These are phyloP conservation scores for Puffinus mauretanicus DNA, from an alignment of 2,113 vertebrate species.

Conservation along the genomic window DNA sequence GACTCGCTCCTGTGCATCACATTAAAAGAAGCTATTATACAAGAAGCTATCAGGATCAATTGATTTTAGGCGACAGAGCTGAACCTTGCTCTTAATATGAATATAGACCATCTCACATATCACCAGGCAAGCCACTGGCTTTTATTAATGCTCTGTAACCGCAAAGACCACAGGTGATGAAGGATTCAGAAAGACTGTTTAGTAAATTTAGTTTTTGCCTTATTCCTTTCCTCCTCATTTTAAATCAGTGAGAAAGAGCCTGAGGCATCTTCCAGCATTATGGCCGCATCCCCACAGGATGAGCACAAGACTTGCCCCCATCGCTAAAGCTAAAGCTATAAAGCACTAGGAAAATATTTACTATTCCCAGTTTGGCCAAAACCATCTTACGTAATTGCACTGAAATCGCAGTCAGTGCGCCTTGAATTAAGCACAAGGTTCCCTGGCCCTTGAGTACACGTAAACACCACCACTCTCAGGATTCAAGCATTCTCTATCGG, in stretches of 20 bases:
- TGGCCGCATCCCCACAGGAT: background rate
- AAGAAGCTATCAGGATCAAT: background rate
- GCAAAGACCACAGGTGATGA: background rate
- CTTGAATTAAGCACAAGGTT: background rate
- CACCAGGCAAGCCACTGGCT: background rate
- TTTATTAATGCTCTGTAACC: background rate
- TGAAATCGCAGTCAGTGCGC: background rate
- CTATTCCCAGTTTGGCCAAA: background rate
- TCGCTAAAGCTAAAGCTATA: background rate
- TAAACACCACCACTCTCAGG: background rate
- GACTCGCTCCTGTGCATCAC: background rate
- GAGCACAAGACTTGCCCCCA: background rate
- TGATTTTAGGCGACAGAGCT: background rate
- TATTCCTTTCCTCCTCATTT: background rate
- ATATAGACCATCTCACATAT: background rate
- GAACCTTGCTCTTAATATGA: background rate
- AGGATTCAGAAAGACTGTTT: background rate
- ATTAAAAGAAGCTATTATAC: background rate
- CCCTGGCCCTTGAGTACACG: background rate
- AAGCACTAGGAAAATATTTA: background rate
- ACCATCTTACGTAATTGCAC: background rate
- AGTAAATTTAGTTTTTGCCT: background rate
- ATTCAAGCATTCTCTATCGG: background rate
- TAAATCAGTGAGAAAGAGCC: background rate
- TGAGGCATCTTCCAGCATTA: background rate